Percentiles rank a stretch among this genome's conserved stretches.
Evolutionary conservation across 2,113 vertebrate genomes (phyloP).

Genomic region (Fulica atra): DNA sequence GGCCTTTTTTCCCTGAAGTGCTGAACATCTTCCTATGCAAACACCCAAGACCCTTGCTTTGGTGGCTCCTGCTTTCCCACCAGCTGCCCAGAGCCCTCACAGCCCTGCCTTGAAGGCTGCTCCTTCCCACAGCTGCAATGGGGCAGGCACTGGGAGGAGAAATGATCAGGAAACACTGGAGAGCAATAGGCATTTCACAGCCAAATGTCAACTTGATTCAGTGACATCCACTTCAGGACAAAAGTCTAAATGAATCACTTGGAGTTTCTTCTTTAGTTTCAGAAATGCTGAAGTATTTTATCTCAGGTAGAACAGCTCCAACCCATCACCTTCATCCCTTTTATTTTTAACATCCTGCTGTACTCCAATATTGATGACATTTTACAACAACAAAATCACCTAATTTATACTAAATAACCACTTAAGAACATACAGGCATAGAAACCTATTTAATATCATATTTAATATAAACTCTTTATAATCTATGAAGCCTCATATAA

Average conservation of each 20-base stretch:
- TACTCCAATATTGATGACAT: not conserved
- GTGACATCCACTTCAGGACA: not conserved
- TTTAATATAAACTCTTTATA: not conserved
- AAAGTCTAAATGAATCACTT: not conserved
- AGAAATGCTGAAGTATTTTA: not conserved
- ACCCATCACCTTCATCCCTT: not conserved
- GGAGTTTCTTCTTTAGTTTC: not conserved
- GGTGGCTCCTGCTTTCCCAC: not conserved
- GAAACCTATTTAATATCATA: not conserved
- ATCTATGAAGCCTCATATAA: not conserved
- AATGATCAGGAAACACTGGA: not conserved
- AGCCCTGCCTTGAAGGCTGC: not conserved
- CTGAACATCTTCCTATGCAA: not conserved
- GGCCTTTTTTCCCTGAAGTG: not conserved
- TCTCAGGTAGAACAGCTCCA: not conserved
- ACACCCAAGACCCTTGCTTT: not conserved
- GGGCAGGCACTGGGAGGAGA: not conserved
- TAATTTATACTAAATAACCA: not conserved
- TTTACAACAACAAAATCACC: not conserved
- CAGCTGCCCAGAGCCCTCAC: not conserved
- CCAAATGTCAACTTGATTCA: not conserved
- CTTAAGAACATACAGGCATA: not conserved
- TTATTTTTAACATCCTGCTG: not conserved
- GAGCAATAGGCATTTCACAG: not conserved
- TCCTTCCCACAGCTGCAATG: not conserved